These are phyloP conservation scores for Entelurus aequoreus DNA, from an alignment of 2,113 vertebrate species.

Conservation along the genomic window DNA sequence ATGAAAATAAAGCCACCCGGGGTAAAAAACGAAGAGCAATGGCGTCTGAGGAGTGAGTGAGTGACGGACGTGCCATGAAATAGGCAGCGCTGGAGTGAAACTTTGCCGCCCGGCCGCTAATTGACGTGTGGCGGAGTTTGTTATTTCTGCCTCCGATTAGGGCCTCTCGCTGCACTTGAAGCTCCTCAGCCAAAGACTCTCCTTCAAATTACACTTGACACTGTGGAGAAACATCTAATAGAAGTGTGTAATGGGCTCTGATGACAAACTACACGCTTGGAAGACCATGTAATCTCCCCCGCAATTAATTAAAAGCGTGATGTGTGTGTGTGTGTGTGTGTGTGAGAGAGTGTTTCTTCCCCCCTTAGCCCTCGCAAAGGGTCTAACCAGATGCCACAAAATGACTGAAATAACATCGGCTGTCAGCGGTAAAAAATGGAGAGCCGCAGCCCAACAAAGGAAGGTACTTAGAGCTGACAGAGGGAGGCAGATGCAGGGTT, in stretches of 20 bases:
- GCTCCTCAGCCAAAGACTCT: slow-evolving; percentile 80
- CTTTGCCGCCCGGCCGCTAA: slow-evolving; percentile 68
- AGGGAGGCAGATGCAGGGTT: slow-evolving; percentile 85
- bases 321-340: slow-evolving; percentile 41
- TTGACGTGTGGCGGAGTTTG: slow-evolving; percentile 59
- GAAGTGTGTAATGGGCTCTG: slow-evolving; percentile 99
- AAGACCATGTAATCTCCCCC: slow-evolving; percentile 99
- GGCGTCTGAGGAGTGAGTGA: slow-evolving; percentile 36
- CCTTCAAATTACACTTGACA: slow-evolving; percentile 99
- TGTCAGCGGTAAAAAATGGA: slow-evolving; percentile 99
- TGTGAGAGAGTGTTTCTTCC: slow-evolving; percentile 2
- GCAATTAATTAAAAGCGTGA: slow-evolving; percentile 99
- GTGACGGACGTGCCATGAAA: slow-evolving; percentile 72
- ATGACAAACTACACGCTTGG: slow-evolving; percentile 99
- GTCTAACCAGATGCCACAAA: slow-evolving; percentile 92
- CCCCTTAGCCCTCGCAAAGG: slow-evolving; percentile 42
- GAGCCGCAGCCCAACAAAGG: slow-evolving; percentile 86
- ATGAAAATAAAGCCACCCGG: slow-evolving; percentile 66
- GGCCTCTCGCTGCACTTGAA: slow-evolving; percentile 83
- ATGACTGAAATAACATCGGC: slow-evolving; percentile 90
- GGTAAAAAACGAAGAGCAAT: slow-evolving; percentile 70
- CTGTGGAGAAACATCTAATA: slow-evolving; percentile 99
- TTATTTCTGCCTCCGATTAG: slow-evolving; percentile 68
- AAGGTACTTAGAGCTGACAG: slow-evolving; percentile 83
- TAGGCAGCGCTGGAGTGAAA: slow-evolving; percentile 43